Evolutionary conservation across 2,888 invertebrate species (phyloP), one percentile per base, ranked within the genome.

Genomic region (Dinocampus coccinellae): DNA sequence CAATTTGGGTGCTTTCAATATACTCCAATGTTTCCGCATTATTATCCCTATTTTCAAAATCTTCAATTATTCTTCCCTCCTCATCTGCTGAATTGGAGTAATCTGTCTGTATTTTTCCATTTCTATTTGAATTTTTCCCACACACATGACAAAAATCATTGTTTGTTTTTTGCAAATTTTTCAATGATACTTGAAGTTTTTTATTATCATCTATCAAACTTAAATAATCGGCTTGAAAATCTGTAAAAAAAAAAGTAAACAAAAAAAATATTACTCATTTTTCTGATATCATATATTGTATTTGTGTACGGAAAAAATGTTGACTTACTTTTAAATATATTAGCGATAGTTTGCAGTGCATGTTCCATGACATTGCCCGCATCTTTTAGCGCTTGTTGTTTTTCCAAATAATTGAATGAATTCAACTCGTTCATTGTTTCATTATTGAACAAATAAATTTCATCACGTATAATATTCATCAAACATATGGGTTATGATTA

Each of bases 151-250:
- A 47, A 3, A 16, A 47, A 1, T 16, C 20, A 52, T 33, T 24
- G 16, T 47, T 20, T 10, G 6, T 58, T 11, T 58, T 55, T 34
- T 24, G 16, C 1, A 62, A 20, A 39, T 63, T 16, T 29, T 57
- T 29, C 20, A 69, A 1, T 11, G 24, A 39, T 11, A 16, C 13
- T n/a, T 69, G 36, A 7, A 58, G n/a, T 47, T 73, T 60, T 34
- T 60, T 11, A 26, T 34, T 65, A 33, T 73, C 69, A 13, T 69
- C 29, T 26, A 73, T 24, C 22, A 74, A 66, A 24, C 67, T 57
- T 42, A 72, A 13, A 33, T 81, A 77, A 42, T 80, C 72, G 20
- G 75, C 70, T 79, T 78, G 78, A 60, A 82, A 70, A 70, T 76
- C 82, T 82, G 76, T 65, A 16, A 47, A 20, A 1, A 47, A 6